These are phyloP conservation scores for Plestiodon gilberti DNA, from an alignment of 2,113 vertebrate genomes.

Conservation along the genomic window DNA sequence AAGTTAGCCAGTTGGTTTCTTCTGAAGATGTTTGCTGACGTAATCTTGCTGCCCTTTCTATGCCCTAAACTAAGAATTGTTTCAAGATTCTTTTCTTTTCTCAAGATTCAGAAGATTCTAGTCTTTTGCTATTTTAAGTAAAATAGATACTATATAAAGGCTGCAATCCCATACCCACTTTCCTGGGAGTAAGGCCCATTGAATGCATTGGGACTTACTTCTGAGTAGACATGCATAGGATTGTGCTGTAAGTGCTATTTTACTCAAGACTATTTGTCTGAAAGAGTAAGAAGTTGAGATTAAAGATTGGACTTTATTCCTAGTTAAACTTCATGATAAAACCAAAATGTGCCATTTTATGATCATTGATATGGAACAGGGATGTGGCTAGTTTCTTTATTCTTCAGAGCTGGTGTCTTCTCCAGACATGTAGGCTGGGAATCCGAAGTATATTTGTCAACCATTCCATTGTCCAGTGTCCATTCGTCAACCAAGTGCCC, in stretches of 20 bases:
- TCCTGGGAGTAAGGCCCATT: neutral
- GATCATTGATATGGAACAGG: neutral
- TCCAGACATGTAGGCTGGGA: neutral
- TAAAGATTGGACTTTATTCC: neutral
- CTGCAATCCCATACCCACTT: neutral
- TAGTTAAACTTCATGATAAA: neutral
- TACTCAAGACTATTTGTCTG: neutral
- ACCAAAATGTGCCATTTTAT: neutral
- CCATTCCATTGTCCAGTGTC: too few species aligned
- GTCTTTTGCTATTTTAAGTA: too few species aligned
- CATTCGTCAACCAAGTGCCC: too few species aligned
- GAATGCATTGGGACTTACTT: too few species aligned
- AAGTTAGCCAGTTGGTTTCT: conserved; percentile 28
- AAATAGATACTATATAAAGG: too few species aligned
- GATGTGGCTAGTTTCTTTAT: neutral
- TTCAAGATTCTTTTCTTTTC: too few species aligned
- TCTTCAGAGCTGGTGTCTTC: neutral
- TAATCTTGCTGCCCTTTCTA: conserved; percentile 21
- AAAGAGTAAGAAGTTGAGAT: neutral
- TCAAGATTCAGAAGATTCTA: too few species aligned
- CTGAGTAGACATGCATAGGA: neutral
- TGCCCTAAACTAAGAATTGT: conserved; percentile 28
- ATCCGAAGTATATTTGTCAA: neutral
- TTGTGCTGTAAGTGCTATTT: neutral
- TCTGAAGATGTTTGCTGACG: conserved; percentile 26